phyloP scores from a whole-genome alignment of 2,113 vertebrate genomes.

The Psophia crepitans region DNA sequence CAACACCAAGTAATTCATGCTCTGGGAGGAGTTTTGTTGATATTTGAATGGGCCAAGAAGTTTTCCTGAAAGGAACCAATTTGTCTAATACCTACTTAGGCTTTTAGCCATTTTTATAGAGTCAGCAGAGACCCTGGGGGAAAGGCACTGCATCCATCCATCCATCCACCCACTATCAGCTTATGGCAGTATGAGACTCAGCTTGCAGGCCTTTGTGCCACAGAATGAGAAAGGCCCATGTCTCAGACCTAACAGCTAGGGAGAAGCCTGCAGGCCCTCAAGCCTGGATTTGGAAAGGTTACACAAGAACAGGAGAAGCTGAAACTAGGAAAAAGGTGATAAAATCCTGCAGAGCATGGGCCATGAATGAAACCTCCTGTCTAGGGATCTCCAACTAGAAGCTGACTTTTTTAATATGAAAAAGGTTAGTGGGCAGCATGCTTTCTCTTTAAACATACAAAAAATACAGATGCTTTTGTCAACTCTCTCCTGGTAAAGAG shows the following conservation, averaged over 20 bases:
- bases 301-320: neutral
- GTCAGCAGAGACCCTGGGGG: neutral
- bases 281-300: neutral
- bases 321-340: neutral
- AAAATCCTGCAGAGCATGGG: neutral
- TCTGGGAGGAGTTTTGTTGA: constrained; percentile 2
- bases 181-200: neutral
- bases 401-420: neutral
- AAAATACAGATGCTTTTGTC: neutral
- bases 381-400: neutral
- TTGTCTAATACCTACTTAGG: neutral
- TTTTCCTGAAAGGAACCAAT: neutral
- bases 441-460: neutral
- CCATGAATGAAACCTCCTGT: neutral
- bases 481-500: neutral
- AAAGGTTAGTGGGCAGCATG: neutral
- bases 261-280: neutral
- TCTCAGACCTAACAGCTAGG: neutral
- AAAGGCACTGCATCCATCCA: neutral
- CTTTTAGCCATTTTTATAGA: neutral
- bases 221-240: neutral
- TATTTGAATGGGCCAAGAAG: neutral
- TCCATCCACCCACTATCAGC: neutral
- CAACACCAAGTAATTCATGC: neutral
- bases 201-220: neutral